phyloP scores from a whole-genome alignment of 2,113 vertebrate species.

The Synchiropus splendidus region DNA sequence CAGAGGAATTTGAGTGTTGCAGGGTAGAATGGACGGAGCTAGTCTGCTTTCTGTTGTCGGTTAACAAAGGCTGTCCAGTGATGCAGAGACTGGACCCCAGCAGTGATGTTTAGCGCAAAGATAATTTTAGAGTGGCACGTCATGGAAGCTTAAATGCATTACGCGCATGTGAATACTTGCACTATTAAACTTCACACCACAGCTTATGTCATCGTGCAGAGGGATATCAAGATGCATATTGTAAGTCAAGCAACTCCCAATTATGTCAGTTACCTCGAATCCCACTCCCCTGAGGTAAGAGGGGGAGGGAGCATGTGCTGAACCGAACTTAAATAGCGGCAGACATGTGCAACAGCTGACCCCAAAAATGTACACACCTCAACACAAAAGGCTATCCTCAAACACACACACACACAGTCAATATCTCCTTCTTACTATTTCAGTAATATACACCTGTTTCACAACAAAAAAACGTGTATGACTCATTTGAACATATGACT shows the following conservation, averaged over 20 bases:
- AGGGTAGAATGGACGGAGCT: not conserved
- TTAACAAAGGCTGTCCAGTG: slow-evolving; percentile 6
- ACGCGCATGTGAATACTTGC: too few species aligned
- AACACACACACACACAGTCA: not conserved
- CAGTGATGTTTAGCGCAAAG: not conserved
- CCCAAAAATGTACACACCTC: slow-evolving; percentile 19
- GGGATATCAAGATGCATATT: too few species aligned
- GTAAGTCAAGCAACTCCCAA: too few species aligned
- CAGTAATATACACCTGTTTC: not conserved
- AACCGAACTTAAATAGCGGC: slow-evolving; percentile 31
- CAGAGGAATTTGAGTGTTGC: slow-evolving; percentile 13
- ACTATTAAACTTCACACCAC: too few species aligned
- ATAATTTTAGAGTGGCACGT: slow-evolving; percentile 3
- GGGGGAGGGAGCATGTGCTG: too few species aligned
- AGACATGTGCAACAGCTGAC: slow-evolving; percentile 47
- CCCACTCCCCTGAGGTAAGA: too few species aligned
- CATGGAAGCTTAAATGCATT: too few species aligned
- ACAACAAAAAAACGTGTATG: not conserved
- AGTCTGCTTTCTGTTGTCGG: slow-evolving; percentile 1
- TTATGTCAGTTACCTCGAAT: too few species aligned
- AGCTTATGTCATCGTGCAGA: too few species aligned
- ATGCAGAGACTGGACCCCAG: slow-evolving; percentile 4
- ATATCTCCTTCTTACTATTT: not conserved
- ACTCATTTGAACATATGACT: too few species aligned
- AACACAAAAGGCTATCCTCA: not conserved